Evolutionary conservation across 1,140 invertebrate species (phyloP).

Genomic region (Campoletis sonorensis): DNA sequence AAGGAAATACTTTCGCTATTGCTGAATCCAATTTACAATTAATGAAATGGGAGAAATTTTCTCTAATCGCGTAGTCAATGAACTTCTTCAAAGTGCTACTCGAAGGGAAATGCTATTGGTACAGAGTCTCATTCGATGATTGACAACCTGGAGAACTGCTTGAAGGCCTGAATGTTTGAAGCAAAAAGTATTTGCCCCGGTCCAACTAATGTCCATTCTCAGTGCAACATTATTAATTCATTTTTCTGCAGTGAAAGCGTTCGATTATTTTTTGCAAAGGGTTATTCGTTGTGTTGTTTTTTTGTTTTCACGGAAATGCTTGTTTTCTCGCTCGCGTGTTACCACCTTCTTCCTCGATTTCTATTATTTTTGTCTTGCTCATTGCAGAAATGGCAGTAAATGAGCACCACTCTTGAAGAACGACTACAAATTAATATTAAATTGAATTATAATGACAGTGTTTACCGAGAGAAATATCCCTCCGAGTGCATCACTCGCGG

Average conservation of each 20-base stretch:
- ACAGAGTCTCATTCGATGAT: no score
- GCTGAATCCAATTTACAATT: no score
- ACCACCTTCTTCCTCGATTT: neutral
- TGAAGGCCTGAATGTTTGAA: neutral
- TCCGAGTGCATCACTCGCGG: constrained; percentile 35
- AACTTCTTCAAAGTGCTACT: no score
- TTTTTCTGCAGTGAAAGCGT: neutral
- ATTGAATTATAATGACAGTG: constrained; percentile 69
- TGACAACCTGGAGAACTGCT: no score
- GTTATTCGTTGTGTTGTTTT: neutral
- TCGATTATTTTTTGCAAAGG: neutral
- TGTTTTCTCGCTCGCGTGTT: neutral
- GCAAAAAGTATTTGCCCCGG: neutral
- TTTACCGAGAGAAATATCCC: constrained; percentile 55
- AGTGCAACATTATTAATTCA: neutral
- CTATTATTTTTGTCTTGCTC: neutral
- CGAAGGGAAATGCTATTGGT: no score
- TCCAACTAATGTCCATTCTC: neutral
- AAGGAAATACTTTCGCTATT: no score
- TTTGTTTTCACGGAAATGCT: neutral
- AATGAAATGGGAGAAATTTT: no score
- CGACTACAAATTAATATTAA: constrained; percentile 66
- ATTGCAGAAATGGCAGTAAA: constrained; percentile 45
- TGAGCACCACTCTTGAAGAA: constrained; percentile 58
- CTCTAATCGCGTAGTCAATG: no score